phyloP scores from a whole-genome alignment of 2,888 invertebrate species.

The Hololepta plana region DNA sequence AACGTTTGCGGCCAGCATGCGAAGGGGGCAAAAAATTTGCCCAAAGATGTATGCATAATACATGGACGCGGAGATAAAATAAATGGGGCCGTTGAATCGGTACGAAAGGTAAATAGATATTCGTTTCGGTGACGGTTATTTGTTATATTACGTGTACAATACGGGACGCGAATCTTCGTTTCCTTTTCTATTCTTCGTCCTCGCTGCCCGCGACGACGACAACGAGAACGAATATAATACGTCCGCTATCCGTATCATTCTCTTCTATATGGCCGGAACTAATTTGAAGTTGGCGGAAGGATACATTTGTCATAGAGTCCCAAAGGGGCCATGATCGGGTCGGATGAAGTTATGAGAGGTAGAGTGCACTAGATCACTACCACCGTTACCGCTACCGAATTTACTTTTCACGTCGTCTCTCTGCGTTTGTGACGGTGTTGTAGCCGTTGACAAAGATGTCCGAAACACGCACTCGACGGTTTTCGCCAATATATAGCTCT shows the following conservation, averaged over 20 bases:
- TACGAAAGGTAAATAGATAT: slow-evolving; percentile 16
- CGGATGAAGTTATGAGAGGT: slow-evolving; percentile 32
- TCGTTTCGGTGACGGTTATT: slow-evolving; percentile 17
- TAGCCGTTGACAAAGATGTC: slow-evolving; percentile 14
- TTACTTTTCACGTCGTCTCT: slow-evolving; percentile 5
- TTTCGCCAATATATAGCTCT: slow-evolving; percentile 2
- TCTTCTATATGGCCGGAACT: too few species aligned
- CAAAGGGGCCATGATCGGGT: slow-evolving; percentile 30
- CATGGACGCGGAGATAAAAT: too few species aligned
- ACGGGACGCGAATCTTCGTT: slow-evolving; percentile 17
- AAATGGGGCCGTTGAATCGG: too few species aligned
- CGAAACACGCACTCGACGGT: slow-evolving; percentile 17
- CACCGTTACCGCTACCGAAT: too few species aligned
- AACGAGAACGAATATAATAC: too few species aligned
- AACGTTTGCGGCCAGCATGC: too few species aligned
- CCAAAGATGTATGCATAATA: too few species aligned
- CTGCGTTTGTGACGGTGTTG: slow-evolving; percentile 13
- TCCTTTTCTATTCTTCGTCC: too few species aligned
- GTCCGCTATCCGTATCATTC: too few species aligned
- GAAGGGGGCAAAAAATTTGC: too few species aligned
- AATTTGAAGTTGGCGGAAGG: slow-evolving; percentile 32
- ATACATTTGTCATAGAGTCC: slow-evolving; percentile 32
- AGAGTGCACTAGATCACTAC: slow-evolving; percentile 31
- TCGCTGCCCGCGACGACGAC: too few species aligned
- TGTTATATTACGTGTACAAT: slow-evolving; percentile 25